A percentile compares a stretch with the other conserved stretches of the same genome.
phyloP scores from a whole-genome alignment of 2,113 vertebrate species.

The Gnathonemus longibarbis region DNA sequence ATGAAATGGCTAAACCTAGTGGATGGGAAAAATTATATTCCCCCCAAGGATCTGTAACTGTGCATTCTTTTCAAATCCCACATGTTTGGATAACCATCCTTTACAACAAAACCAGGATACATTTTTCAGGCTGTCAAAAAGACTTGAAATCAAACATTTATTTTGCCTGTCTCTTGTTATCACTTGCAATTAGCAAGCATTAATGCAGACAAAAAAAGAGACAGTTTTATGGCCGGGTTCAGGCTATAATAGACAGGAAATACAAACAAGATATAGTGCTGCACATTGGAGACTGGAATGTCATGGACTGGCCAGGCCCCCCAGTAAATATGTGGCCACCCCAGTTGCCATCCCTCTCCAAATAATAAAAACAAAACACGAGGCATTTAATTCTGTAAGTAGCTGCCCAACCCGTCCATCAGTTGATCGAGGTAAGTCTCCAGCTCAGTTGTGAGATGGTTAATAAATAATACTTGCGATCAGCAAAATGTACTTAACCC shows the following conservation, averaged over 20 bases:
- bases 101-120: background rate
- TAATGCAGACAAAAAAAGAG: background rate
- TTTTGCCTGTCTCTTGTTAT: background rate
- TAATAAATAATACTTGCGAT: background rate
- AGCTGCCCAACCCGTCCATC: background rate
- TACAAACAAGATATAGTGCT: background rate
- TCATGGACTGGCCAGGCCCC: background rate
- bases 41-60: background rate
- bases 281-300: background rate
- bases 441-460: background rate
- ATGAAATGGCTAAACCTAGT: background rate
- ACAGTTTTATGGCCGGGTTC: background rate
- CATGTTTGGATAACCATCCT: conserved; percentile 2
- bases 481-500: no score
- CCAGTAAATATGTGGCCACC: background rate
- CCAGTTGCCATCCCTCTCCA: background rate
- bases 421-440: background rate
- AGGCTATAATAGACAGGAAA: background rate
- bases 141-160: background rate
- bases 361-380: background rate
- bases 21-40: conserved; percentile 11
- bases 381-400: background rate
- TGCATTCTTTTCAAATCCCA: background rate
- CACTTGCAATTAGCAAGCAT: background rate
- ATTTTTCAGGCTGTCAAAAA: background rate